phyloP scores from a whole-genome alignment of 2,113 vertebrate genomes.

The Osmerus mordax region DNA sequence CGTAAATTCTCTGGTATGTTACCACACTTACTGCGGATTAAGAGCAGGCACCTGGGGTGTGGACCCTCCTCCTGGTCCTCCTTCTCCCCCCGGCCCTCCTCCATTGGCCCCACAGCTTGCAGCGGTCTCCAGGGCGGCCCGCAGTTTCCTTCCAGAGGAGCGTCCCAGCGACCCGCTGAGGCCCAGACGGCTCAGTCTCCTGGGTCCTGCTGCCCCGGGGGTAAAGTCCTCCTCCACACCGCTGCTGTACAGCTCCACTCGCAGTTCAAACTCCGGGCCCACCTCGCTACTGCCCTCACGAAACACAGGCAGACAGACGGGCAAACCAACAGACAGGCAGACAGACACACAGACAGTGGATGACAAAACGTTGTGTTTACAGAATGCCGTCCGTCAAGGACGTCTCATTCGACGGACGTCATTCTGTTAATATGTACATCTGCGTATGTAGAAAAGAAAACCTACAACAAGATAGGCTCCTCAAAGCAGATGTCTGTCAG shows the following conservation, averaged over 20 bases:
- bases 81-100: constrained; percentile 3
- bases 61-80: constrained; percentile 25
- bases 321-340: background rate
- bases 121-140: constrained; percentile 72
- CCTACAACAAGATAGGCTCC: constrained; percentile 78
- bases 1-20: no score
- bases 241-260: constrained; percentile 81
- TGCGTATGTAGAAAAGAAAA: background rate
- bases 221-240: constrained; percentile 69
- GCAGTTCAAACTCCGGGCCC: constrained; percentile 77
- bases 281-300: constrained; percentile 58
- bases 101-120: constrained; percentile 38
- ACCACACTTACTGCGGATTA: constrained; percentile 57
- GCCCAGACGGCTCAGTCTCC: constrained; percentile 62
- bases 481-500: constrained; percentile 88
- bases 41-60: constrained; percentile 64
- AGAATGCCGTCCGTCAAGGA: no score
- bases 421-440: no score
- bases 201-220: constrained; percentile 42
- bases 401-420: no score
- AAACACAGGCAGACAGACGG: background rate
- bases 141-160: constrained; percentile 75
- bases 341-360: background rate
- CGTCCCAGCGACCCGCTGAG: constrained; percentile 79
- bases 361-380: background rate